Conservation (phyloP, 92 coral and sea anemone genomes). For the Palythoa caribaeorum region DNA sequence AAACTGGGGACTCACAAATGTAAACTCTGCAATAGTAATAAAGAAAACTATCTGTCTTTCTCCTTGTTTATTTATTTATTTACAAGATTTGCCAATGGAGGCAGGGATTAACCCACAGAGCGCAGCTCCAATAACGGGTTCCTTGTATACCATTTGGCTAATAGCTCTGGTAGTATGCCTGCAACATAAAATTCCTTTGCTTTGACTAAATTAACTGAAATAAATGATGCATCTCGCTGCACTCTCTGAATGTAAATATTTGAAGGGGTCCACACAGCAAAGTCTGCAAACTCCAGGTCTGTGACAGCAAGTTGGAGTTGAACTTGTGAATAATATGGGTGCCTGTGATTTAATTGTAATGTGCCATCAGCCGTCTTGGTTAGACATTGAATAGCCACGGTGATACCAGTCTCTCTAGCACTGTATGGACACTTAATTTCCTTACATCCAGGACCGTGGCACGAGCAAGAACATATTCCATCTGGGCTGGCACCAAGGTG, state of each 20-base stretch:
- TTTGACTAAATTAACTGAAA: constrained; percentile 61
- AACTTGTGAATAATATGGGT: constrained; percentile 71
- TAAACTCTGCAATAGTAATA: constrained; percentile 46
- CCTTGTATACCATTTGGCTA: constrained; percentile 81
- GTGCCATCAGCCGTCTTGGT: constrained; percentile 10
- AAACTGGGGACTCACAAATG: constrained; percentile 13
- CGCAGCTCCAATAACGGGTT: too few relatives aligned
- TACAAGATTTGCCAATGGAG: too few relatives aligned
- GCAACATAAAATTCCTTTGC: constrained; percentile 61
- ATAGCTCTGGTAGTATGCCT: constrained; percentile 72
- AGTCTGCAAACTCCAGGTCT: constrained; percentile 54
- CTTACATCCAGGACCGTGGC: constrained; percentile 67
- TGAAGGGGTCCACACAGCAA: constrained; percentile 76
- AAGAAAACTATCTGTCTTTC: constrained; percentile 37
- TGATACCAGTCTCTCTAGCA: constrained; percentile 33
- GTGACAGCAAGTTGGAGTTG: constrained; percentile 62
- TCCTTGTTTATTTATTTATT: too few relatives aligned
- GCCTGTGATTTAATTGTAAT: constrained; percentile 37
- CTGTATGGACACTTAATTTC: constrained; percentile 69
- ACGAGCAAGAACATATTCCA: constrained; percentile 62
- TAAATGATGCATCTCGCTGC: constrained; percentile 59
- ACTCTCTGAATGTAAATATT: constrained; percentile 65
- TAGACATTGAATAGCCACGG: constrained; percentile 38
- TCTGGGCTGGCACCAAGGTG: too few relatives aligned
- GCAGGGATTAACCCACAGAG: too few relatives aligned